Evolutionary conservation across 92 coral and sea anemone genomes (phyloP).

Genomic region (Epizoanthus ramosus): DNA sequence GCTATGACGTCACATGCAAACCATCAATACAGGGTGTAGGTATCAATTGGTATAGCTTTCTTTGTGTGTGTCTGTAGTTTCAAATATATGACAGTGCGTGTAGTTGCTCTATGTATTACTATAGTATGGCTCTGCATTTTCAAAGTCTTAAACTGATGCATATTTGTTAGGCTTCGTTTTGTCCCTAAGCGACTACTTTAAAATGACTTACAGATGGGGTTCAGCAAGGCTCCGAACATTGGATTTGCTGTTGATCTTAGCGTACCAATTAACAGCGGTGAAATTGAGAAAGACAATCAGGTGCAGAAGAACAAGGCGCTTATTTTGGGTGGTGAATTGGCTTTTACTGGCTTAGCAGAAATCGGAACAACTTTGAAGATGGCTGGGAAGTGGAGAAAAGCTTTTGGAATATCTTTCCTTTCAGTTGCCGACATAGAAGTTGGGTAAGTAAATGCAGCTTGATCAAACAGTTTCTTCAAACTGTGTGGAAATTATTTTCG

Average conservation of each 20-base stretch:
- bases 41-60: too few relatives aligned
- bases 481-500: too few relatives aligned
- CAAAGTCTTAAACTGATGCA: too few relatives aligned
- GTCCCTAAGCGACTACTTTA: not conserved
- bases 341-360: slow-evolving; percentile 64
- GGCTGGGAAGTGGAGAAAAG: slow-evolving; percentile 78
- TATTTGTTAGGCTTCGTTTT: too few relatives aligned
- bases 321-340: slow-evolving; percentile 68
- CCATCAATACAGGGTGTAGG: too few relatives aligned
- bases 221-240: slow-evolving; percentile 42
- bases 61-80: too few relatives aligned
- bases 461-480: too few relatives aligned
- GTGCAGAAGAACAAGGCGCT: slow-evolving; percentile 51
- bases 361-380: slow-evolving; percentile 77
- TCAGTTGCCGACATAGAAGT: slow-evolving; percentile 66
- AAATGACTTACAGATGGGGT: slow-evolving; percentile 16
- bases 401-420: slow-evolving; percentile 71
- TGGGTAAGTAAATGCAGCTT: slow-evolving; percentile 52
- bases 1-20: too few relatives aligned
- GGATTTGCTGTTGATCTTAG: slow-evolving; percentile 76
- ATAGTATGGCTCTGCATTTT: too few relatives aligned
- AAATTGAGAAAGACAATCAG: slow-evolving; percentile 49
- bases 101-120: too few relatives aligned
- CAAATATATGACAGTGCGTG: too few relatives aligned
- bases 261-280: slow-evolving; percentile 72